phyloP scores from a whole-genome alignment of 2,888 invertebrate genomes.

The Erebia ligea region DNA sequence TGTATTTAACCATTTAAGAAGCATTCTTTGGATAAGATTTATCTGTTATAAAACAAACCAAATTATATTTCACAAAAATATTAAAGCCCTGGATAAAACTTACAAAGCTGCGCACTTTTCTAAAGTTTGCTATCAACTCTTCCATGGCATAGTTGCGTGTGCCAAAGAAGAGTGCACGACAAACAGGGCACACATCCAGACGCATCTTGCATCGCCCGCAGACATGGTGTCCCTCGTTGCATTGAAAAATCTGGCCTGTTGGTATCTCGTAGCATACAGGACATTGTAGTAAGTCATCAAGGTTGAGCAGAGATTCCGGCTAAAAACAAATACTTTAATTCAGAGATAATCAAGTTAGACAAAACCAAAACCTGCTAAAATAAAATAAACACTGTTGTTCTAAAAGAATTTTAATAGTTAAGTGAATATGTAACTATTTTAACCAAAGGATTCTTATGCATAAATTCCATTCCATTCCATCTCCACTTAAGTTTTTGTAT shows the following conservation, averaged over 20 bases:
- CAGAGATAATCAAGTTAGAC: neutral
- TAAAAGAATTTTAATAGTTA: too few species aligned
- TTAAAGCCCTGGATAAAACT: slow-evolving; percentile 47
- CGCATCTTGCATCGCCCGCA: slow-evolving; percentile 77
- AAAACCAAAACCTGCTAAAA: neutral
- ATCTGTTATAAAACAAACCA: too few species aligned
- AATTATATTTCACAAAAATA: too few species aligned
- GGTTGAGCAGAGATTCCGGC: slow-evolving; percentile 69
- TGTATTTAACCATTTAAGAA: neutral
- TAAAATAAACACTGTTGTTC: neutral
- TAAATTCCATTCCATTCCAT: too few species aligned
- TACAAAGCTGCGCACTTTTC: slow-evolving; percentile 72
- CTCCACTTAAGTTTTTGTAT: too few species aligned
- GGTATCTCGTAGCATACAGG: slow-evolving; percentile 83
- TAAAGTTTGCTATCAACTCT: slow-evolving; percentile 77
- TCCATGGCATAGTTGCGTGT: slow-evolving; percentile 83
- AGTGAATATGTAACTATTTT: too few species aligned
- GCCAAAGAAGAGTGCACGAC: slow-evolving; percentile 75
- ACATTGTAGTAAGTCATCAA: slow-evolving; percentile 82
- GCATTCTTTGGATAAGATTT: too few species aligned
- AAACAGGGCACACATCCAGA: slow-evolving; percentile 78
- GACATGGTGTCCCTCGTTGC: slow-evolving; percentile 82
- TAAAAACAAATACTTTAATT: slow-evolving; percentile 46
- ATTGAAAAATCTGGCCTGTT: slow-evolving; percentile 76
- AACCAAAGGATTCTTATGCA: too few species aligned